phyloP scores from a whole-genome alignment of 2,888 invertebrate genomes.

The Pherbina coryleti region DNA sequence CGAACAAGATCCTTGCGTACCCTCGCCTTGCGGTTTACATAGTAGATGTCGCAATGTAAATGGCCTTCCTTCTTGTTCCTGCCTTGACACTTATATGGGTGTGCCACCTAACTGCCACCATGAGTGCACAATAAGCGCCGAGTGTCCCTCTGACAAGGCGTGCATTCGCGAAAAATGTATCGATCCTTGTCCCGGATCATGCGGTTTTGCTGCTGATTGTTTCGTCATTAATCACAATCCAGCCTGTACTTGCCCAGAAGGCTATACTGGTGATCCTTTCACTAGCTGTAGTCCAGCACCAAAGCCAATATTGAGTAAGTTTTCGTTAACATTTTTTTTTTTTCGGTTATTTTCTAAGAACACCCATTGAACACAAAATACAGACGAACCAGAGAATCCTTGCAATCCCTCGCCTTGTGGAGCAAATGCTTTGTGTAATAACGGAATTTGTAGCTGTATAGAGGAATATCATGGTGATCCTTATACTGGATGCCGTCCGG shows the following conservation, averaged over 20 bases:
- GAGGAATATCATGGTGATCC: conserved; percentile 84
- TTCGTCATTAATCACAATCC: conserved; percentile 78
- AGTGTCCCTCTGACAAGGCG: conserved; percentile 77
- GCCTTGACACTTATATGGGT: conserved; percentile 75
- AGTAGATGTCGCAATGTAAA: conserved; percentile 74
- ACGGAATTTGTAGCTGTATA: conserved; percentile 80
- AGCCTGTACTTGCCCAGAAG: conserved; percentile 75
- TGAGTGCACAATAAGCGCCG: conserved; percentile 78
- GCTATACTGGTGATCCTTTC: conserved; percentile 73
- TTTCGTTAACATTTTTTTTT: conserved; percentile 19
- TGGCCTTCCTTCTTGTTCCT: conserved; percentile 76
- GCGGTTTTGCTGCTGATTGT: conserved; percentile 75
- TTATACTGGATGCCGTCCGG: conserved; percentile 81
- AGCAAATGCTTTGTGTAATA: conserved; percentile 75
- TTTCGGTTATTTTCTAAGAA: conserved; percentile 26
- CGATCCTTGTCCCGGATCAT: conserved; percentile 79
- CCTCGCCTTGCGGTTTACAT: conserved; percentile 77
- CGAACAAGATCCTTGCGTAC: conserved; percentile 74
- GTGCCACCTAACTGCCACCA: conserved; percentile 79
- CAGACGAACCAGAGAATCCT: conserved; percentile 71
- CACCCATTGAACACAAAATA: conserved; percentile 12
- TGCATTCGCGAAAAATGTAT: conserved; percentile 79
- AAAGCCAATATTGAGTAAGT: conserved; percentile 44
- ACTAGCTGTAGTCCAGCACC: conserved; percentile 68
- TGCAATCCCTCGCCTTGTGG: conserved; percentile 80